These are phyloP conservation scores for Bimastos eiseni DNA, from an alignment of 2,888 invertebrate species.

Conservation along the genomic window DNA sequence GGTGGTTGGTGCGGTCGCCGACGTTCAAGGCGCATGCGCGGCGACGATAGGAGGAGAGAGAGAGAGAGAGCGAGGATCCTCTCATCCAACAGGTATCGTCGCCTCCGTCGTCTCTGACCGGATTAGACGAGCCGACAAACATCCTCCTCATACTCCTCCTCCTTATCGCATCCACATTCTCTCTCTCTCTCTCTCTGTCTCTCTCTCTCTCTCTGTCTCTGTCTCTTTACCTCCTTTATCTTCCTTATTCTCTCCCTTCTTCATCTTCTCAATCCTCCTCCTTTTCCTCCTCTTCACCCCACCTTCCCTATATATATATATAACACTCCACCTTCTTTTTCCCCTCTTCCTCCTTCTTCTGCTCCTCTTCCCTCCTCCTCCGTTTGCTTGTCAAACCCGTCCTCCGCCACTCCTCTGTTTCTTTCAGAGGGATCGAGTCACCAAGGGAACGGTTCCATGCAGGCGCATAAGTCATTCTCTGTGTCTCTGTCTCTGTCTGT, in stretches of 20 bases:
- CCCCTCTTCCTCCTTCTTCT: too few species aligned
- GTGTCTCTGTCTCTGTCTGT: not conserved
- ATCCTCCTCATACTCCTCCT: not conserved
- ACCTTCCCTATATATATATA: too few species aligned
- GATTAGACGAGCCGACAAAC: not conserved
- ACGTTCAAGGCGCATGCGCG: not conserved
- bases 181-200: not conserved
- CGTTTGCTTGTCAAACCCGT: not conserved
- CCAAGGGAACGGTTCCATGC: not conserved
- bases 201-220: not conserved
- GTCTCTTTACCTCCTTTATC: too few species aligned
- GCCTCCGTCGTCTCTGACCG: not conserved
- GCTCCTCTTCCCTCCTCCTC: not conserved
- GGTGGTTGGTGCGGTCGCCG: not conserved
- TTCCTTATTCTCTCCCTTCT: not conserved
- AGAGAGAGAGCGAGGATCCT: not conserved
- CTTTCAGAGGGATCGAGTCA: not conserved
- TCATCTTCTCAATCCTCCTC: not conserved
- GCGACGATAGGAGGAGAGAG: not conserved
- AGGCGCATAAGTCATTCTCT: not conserved
- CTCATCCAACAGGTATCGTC: constrained; percentile 24
- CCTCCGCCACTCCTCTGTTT: too few species aligned
- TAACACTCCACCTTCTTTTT: too few species aligned
- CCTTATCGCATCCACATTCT: not conserved
- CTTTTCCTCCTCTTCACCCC: not conserved